phyloP scores from a whole-genome alignment of 2,888 invertebrate genomes.

The Philereme transversata region DNA sequence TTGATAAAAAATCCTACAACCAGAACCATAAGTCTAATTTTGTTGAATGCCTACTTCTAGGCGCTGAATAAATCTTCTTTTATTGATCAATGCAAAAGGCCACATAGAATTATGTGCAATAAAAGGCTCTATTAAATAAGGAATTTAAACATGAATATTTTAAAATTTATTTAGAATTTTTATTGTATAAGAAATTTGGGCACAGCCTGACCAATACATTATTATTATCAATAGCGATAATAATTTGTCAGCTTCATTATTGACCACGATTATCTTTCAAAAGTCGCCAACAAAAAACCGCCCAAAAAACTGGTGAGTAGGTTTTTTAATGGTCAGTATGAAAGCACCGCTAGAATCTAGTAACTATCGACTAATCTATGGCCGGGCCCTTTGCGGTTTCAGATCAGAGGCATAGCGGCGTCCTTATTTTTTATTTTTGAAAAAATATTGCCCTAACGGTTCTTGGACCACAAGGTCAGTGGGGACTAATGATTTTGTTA shows the following conservation, averaged over 20 bases:
- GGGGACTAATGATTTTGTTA: constrained; percentile 62
- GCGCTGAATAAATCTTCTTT: no score
- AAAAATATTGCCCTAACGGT: constrained; percentile 67
- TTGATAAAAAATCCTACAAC: no score
- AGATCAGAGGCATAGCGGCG: constrained; percentile 79
- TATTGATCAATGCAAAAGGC: no score
- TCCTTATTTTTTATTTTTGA: constrained; percentile 53
- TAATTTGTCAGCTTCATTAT: background rate
- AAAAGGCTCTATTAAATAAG: no score
- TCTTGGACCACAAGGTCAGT: constrained; percentile 69
- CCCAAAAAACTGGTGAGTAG: constrained; percentile 5
- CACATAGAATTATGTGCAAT: no score
- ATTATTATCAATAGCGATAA: background rate
- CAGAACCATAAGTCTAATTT: no score
- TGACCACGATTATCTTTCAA: background rate
- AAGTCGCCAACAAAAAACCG: background rate
- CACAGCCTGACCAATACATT: no score
- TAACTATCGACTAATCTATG: constrained; percentile 19
- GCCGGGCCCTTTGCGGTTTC: constrained; percentile 68
- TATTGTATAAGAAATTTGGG: no score
- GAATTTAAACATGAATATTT: no score
- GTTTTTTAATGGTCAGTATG: constrained; percentile 38
- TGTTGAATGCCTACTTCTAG: no score
- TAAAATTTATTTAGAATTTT: no score
- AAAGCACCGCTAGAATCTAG: constrained; percentile 46